Evolutionary conservation across 2,888 invertebrate genomes (phyloP).

Genomic region (Enoplolaimus lenunculus): DNA sequence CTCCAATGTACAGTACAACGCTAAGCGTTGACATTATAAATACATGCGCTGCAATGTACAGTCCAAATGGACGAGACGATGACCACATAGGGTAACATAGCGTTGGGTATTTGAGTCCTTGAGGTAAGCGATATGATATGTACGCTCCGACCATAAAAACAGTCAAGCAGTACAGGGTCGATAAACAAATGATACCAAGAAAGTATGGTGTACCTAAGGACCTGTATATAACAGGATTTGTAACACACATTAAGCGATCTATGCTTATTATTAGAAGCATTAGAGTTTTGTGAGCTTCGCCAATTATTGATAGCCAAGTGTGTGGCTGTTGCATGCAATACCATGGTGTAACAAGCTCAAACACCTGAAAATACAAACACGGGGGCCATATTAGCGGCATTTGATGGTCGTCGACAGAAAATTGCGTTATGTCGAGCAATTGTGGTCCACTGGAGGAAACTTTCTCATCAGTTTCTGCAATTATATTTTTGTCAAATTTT

Average conservation of each 20-base stretch:
- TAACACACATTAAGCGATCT: not conserved
- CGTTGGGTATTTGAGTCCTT: not conserved
- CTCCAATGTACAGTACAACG: not conserved
- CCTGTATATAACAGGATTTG: not conserved
- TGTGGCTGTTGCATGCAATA: not conserved
- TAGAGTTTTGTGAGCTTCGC: not conserved
- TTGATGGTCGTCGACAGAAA: too few relatives aligned
- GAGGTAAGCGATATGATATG: not conserved
- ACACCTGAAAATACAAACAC: not conserved
- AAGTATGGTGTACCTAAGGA: not conserved
- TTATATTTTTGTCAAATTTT: too few relatives aligned
- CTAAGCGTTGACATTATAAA: not conserved
- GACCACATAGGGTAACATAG: not conserved
- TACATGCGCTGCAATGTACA: not conserved
- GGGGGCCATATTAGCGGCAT: too few relatives aligned
- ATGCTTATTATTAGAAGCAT: not conserved
- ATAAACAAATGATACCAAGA: not conserved
- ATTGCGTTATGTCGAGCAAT: too few relatives aligned
- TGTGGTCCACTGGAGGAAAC: too few relatives aligned
- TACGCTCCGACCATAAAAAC: not conserved
- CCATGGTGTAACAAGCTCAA: not conserved
- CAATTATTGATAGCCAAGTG: not conserved
- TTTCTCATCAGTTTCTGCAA: too few relatives aligned
- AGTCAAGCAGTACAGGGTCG: not conserved
- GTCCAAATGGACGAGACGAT: not conserved